Evolutionary conservation across 1,140 invertebrate species (phyloP).

Genomic region (Popillia japonica): DNA sequence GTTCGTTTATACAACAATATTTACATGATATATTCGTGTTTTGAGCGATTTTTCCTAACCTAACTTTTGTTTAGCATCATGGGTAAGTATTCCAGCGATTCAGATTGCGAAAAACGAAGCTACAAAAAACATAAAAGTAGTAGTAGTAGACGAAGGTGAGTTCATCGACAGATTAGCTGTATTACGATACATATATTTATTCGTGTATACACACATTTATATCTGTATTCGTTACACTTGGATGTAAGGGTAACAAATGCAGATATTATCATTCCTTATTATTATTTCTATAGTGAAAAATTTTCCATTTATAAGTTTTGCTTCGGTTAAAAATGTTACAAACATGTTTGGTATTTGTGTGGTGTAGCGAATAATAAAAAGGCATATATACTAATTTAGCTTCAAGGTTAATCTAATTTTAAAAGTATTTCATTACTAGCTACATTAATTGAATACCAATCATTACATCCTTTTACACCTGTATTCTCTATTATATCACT

Average conservation of each 20-base stretch:
- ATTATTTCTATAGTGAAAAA: too few species aligned
- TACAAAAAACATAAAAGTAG: constrained; percentile 53
- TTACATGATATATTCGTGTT: not conserved
- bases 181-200: not conserved
- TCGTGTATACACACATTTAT: not conserved
- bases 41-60: constrained; percentile 16
- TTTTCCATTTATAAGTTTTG: too few species aligned
- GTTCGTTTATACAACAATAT: constrained; percentile 2
- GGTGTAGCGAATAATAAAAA: too few species aligned
- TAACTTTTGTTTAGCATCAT: constrained; percentile 43
- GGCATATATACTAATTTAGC: too few species aligned
- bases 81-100: constrained; percentile 58
- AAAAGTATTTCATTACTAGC: too few species aligned
- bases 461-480: not conserved
- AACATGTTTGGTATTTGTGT: too few species aligned
- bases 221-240: not conserved
- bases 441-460: not conserved
- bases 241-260: not conserved
- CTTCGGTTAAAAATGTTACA: too few species aligned
- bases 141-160: constrained; percentile 52
- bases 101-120: constrained; percentile 53
- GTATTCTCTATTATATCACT: not conserved
- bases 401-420: too few species aligned
- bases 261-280: too few species aligned
- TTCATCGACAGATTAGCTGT: constrained; percentile 30